phyloP scores from a whole-genome alignment of 1,140 invertebrate genomes.

The Grapholita molesta region DNA sequence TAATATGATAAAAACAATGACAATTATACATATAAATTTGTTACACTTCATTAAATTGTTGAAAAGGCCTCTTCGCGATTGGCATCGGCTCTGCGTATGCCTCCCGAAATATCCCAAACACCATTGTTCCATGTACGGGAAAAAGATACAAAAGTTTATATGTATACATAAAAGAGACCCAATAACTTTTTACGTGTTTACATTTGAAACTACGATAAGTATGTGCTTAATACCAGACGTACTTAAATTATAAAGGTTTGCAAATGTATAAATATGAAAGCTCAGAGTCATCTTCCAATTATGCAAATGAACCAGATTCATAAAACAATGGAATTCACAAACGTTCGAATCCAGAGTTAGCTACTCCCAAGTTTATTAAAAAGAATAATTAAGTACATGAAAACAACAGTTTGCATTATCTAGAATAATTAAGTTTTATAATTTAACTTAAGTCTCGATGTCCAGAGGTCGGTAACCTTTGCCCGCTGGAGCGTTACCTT shows the following conservation, averaged over 20 bases:
- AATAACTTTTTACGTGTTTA: too few species aligned
- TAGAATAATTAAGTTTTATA: conserved; percentile 7
- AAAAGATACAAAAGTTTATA: too few species aligned
- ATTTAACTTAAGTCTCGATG: not conserved
- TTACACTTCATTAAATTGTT: too few species aligned
- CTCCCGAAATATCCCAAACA: too few species aligned
- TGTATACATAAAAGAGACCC: too few species aligned
- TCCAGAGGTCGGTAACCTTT: conserved; percentile 39
- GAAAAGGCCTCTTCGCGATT: too few species aligned
- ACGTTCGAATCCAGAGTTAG: not conserved
- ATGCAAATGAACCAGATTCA: not conserved
- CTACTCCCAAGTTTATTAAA: not conserved
- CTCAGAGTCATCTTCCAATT: not conserved
- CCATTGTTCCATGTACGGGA: too few species aligned
- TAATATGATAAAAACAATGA: too few species aligned
- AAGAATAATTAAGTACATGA: not conserved
- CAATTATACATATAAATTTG: too few species aligned
- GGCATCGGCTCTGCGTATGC: too few species aligned
- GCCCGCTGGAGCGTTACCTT: conserved; percentile 31
- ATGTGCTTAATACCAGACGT: too few species aligned
- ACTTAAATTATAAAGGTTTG: not conserved
- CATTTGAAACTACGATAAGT: too few species aligned
- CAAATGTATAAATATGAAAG: not conserved
- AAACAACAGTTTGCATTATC: conserved; percentile 9
- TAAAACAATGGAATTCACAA: conserved; percentile 11